Evolutionary conservation across 2,113 vertebrate species (phyloP).

Genomic region (Corythaeola cristata): DNA sequence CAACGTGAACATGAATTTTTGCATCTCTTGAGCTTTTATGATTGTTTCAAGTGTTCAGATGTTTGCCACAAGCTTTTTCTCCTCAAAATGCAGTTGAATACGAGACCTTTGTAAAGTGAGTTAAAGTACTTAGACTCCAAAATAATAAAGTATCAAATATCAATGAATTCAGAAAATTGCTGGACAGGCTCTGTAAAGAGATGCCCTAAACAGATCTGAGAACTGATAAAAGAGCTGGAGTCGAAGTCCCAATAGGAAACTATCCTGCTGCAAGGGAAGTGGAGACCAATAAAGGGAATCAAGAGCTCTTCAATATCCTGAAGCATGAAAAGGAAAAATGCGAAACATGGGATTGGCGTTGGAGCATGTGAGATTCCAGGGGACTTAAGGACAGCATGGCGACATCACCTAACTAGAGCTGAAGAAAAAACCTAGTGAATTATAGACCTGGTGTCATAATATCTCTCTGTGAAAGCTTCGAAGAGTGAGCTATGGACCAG

Average conservation of each 20-base stretch:
- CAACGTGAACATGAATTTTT: neutral
- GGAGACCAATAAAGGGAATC: neutral
- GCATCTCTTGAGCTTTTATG: neutral
- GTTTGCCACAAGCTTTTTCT: neutral
- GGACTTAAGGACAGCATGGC: neutral
- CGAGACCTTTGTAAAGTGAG: neutral
- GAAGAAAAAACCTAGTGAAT: neutral
- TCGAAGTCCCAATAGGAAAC: neutral
- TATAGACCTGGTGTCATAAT: neutral
- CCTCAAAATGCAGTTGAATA: neutral
- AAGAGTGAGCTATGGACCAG: neutral
- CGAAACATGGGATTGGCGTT: accelerated
- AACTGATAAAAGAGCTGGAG: neutral
- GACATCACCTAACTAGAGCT: neutral
- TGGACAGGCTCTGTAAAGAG: neutral
- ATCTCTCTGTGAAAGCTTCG: neutral
- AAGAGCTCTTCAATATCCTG: neutral
- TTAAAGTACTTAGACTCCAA: neutral
- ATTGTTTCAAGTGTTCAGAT: neutral
- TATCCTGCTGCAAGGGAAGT: neutral
- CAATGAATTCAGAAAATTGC: neutral
- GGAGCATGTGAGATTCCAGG: neutral
- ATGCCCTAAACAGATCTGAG: neutral
- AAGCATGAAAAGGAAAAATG: neutral
- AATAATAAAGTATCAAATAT: neutral